A percentile compares a stretch with the other conserved stretches of the same genome.
phyloP scores from a whole-genome alignment of 2,113 vertebrate genomes.

The Eleginops maclovinus region DNA sequence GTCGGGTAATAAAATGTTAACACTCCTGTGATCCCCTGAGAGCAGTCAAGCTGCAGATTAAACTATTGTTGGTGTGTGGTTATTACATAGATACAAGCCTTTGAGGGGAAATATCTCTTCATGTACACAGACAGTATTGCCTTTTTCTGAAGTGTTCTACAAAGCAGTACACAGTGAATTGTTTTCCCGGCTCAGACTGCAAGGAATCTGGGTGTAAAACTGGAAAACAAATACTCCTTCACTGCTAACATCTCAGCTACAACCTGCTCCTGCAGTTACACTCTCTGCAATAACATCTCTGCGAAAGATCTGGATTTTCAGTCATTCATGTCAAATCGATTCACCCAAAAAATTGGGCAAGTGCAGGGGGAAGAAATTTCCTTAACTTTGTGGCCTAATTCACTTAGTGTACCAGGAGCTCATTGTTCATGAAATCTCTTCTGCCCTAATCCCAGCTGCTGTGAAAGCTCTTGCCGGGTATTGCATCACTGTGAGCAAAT shows the following conservation, averaged over 20 bases:
- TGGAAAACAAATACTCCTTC: too few relatives aligned
- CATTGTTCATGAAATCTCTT: slow-evolving; percentile 19
- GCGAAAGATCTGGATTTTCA: too few relatives aligned
- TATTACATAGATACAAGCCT: slow-evolving; percentile 45
- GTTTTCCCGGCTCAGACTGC: too few relatives aligned
- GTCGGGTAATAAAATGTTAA: slow-evolving; percentile 65
- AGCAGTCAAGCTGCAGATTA: slow-evolving; percentile 62
- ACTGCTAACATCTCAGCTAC: too few relatives aligned
- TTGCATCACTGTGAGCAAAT: slow-evolving; percentile 48
- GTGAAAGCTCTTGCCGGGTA: not conserved
- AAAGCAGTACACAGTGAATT: slow-evolving; percentile 3
- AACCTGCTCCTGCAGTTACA: too few relatives aligned
- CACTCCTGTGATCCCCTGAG: slow-evolving; percentile 39
- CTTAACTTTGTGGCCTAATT: slow-evolving; percentile 19
- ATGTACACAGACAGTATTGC: not conserved
- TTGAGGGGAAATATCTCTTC: not conserved
- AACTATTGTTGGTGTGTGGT: slow-evolving; percentile 48
- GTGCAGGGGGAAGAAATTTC: slow-evolving; percentile 11
- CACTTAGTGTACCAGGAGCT: slow-evolving; percentile 30
- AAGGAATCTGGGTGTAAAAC: too few relatives aligned
- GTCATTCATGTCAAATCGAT: too few relatives aligned
- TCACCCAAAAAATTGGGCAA: too few relatives aligned
- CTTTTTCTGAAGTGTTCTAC: not conserved
- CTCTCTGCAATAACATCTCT: too few relatives aligned
- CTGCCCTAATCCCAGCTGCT: not conserved